Percentiles rank a stretch among this genome's conserved stretches.
These are phyloP conservation scores for Amblyopsis rosae DNA, from an alignment of 2,113 vertebrate genomes.

Conservation along the genomic window DNA sequence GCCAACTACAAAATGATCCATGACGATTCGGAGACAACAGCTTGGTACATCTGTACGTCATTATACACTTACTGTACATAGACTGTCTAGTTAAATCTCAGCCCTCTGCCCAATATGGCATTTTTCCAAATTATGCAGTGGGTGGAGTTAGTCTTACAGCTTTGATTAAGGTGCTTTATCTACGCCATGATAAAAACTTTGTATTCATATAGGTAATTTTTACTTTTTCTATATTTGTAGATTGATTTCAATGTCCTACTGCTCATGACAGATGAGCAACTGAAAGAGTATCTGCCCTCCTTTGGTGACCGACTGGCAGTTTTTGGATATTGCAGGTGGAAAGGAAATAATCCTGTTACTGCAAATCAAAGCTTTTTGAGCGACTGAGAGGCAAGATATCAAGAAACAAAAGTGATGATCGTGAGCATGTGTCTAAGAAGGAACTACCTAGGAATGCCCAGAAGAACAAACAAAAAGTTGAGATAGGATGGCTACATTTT, in stretches of 20 bases:
- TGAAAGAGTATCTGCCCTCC: conserved; percentile 11
- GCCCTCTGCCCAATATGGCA: too few relatives aligned
- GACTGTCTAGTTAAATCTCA: too few relatives aligned
- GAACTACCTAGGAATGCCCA: neutral
- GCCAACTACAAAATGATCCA: too few relatives aligned
- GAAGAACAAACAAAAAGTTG: conserved; percentile 5
- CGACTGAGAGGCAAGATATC: neutral
- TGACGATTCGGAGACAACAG: too few relatives aligned
- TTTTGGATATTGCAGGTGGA: conserved; percentile 1
- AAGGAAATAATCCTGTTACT: neutral
- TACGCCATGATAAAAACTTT: too few relatives aligned
- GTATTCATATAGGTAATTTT: too few relatives aligned
- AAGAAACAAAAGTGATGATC: neutral
- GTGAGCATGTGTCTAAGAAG: neutral
- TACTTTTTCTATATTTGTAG: neutral
- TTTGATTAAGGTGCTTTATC: too few relatives aligned
- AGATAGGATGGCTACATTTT: conserved; percentile 10
- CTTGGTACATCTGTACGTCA: too few relatives aligned
- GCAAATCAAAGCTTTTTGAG: neutral
- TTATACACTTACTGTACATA: too few relatives aligned
- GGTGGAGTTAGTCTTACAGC: too few relatives aligned
- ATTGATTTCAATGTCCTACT: conserved; percentile 21
- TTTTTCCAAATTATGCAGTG: too few relatives aligned
- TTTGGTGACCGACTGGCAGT: conserved; percentile 12
- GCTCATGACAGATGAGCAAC: conserved; percentile 19